These are phyloP conservation scores for Suillia variegata DNA, from an alignment of 2,888 invertebrate species.

Conservation along the genomic window DNA sequence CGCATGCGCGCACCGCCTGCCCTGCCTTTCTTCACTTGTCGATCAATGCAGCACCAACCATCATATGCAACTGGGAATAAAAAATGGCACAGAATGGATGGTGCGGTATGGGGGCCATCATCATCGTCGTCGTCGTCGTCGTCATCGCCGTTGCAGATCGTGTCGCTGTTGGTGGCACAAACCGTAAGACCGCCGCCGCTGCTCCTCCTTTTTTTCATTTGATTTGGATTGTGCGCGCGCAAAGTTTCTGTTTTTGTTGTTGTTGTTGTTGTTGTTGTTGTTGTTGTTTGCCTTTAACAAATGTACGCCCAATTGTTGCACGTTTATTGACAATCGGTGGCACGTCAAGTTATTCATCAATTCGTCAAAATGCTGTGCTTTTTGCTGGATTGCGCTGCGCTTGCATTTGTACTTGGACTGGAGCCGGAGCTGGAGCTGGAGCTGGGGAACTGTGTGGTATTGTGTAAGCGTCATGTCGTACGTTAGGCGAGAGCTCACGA, in stretches of 20 bases:
- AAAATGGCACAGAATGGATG: no score
- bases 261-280: no score
- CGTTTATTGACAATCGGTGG: conserved; percentile 53
- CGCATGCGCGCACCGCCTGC: background rate
- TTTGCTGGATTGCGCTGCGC: background rate
- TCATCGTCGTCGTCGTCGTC: background rate
- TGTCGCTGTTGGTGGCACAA: conserved; percentile 50
- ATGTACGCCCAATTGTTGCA: conserved; percentile 59
- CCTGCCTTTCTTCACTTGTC: conserved; percentile 26
- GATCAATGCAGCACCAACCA: background rate
- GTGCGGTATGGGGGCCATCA: no score
- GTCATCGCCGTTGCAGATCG: conserved; percentile 32
- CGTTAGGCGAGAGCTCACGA: conserved; percentile 34
- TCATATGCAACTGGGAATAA: no score
- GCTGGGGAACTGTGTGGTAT: no score
- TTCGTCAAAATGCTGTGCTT: conserved; percentile 50
- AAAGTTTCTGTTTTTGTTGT: no score
- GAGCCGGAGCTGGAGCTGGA: no score
- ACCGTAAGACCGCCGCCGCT: conserved; percentile 24
- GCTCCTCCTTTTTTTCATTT: background rate
- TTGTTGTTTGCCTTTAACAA: conserved; percentile 49
- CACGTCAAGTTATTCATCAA: conserved; percentile 57
- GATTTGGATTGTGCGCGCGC: no score
- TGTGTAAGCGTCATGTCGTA: background rate
- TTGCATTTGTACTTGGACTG: no score